These are phyloP conservation scores for Callionymus lyra DNA, from an alignment of 2,113 vertebrate genomes.

Conservation along the genomic window DNA sequence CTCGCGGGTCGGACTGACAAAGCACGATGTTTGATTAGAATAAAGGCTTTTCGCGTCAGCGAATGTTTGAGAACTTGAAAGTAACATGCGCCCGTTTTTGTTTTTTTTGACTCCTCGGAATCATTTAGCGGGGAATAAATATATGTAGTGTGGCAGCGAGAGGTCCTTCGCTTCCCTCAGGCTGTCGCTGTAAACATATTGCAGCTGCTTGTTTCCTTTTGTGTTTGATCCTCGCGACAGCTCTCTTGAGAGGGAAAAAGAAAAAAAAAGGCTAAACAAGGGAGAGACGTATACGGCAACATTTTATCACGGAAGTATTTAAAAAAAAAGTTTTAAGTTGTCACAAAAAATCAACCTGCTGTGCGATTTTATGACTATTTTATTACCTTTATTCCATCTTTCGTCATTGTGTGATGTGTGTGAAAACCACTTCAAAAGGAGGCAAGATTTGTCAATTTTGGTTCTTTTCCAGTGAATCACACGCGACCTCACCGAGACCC, in stretches of 20 bases:
- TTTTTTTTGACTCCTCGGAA: conserved; percentile 11
- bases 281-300: conserved; percentile 20
- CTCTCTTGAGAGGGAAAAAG: conserved; percentile 5
- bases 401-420: conserved; percentile 5
- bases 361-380: conserved; percentile 3
- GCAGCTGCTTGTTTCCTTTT: conserved; percentile 47
- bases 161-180: conserved; percentile 29
- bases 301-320: conserved; percentile 14
- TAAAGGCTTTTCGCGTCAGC: no score
- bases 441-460: conserved; percentile 31
- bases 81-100: no score
- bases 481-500: conserved; percentile 16
- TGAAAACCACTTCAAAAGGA: conserved; percentile 19
- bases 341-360: conserved; percentile 4
- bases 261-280: conserved; percentile 11
- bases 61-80: no score
- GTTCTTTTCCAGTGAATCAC: conserved; percentile 36
- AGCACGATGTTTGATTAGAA: no score
- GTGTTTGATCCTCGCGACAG: conserved; percentile 34
- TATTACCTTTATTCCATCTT: conserved; percentile 24
- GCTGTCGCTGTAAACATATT: conserved; percentile 44
- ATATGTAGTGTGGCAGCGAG: conserved; percentile 21
- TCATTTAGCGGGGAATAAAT: conserved; percentile 36
- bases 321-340: conserved; percentile 2
- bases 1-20: no score